phyloP scores from a whole-genome alignment of 30 jellyfish, hydroid and myxozoan species.

The Haliclystus octoradiatus region DNA sequence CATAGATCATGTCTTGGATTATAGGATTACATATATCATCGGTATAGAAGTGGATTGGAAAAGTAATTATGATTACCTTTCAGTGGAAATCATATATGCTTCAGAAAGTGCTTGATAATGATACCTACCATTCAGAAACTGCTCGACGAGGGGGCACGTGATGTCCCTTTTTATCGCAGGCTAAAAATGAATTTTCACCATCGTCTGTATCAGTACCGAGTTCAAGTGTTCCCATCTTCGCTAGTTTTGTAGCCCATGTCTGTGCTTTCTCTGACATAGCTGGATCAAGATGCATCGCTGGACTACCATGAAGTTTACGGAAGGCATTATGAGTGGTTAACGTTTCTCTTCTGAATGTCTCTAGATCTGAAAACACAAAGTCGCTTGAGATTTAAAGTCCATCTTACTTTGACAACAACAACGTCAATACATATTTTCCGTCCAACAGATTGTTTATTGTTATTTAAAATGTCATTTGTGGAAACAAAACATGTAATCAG shows the following conservation, averaged over 20 bases:
- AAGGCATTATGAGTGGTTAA: slow-evolving; percentile 65
- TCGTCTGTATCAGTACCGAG: slow-evolving; percentile 31
- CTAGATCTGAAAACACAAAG: slow-evolving; percentile 30
- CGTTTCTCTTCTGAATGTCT: slow-evolving; percentile 68
- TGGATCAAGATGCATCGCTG: slow-evolving; percentile 66
- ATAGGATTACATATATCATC: too few species aligned
- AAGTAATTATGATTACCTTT: too few species aligned
- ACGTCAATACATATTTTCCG: neutral
- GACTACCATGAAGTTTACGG: slow-evolving; percentile 75
- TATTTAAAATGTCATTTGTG: too few species aligned
- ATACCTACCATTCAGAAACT: slow-evolving; percentile 73
- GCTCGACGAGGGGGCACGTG: slow-evolving; percentile 46
- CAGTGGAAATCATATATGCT: too few species aligned
- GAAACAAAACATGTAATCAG: too few species aligned
- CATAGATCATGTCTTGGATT: too few species aligned
- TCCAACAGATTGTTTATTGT: too few species aligned
- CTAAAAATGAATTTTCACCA: slow-evolving; percentile 61
- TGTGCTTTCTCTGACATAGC: slow-evolving; percentile 76
- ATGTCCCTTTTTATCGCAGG: slow-evolving; percentile 41
- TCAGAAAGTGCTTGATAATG: too few species aligned
- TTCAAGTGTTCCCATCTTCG: slow-evolving; percentile 58
- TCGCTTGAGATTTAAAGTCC: too few species aligned
- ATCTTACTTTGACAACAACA: neutral
- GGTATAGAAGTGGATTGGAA: too few species aligned
- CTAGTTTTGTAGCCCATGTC: slow-evolving; percentile 60